Conservation (phyloP, 1,140 invertebrate genomes). For the Zaprionus tsacasi region DNA sequence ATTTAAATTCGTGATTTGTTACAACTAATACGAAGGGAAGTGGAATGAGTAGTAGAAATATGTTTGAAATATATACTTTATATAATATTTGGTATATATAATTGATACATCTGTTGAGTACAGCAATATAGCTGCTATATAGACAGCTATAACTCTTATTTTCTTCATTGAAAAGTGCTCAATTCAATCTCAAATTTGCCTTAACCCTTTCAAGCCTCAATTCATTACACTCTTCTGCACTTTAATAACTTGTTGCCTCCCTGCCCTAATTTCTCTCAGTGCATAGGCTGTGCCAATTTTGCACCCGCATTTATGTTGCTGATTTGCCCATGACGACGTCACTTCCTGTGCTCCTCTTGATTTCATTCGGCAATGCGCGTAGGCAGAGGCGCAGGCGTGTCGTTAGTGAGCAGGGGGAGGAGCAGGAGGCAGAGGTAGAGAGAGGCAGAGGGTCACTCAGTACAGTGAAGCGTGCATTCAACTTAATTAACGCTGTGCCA, state of each 20-base stretch:
- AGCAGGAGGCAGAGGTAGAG: neutral
- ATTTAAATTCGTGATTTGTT: neutral
- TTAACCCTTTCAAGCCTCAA: neutral
- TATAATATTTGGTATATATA: neutral
- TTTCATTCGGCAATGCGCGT: slow-evolving; percentile 33
- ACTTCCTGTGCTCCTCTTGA: slow-evolving; percentile 34
- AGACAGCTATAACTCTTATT: neutral
- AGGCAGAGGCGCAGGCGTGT: slow-evolving; percentile 13
- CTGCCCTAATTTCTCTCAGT: neutral
- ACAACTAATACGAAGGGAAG: neutral
- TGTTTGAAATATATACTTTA: too few relatives aligned
- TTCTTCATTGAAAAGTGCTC: neutral
- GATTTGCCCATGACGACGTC: slow-evolving; percentile 23
- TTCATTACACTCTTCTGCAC: neutral
- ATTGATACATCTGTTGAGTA: neutral
- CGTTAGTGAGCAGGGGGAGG: neutral
- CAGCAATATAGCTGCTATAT: neutral
- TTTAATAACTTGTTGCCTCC: neutral
- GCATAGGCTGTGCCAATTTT: neutral
- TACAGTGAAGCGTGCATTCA: slow-evolving; percentile 60
- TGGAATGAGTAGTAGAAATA: too few relatives aligned
- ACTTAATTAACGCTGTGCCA: slow-evolving; percentile 63
- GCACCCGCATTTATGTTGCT: slow-evolving; percentile 26
- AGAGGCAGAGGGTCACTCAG: neutral
- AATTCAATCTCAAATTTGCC: neutral